phyloP scores from a whole-genome alignment of 2,888 invertebrate species.

The Balanococcus diminutus region DNA sequence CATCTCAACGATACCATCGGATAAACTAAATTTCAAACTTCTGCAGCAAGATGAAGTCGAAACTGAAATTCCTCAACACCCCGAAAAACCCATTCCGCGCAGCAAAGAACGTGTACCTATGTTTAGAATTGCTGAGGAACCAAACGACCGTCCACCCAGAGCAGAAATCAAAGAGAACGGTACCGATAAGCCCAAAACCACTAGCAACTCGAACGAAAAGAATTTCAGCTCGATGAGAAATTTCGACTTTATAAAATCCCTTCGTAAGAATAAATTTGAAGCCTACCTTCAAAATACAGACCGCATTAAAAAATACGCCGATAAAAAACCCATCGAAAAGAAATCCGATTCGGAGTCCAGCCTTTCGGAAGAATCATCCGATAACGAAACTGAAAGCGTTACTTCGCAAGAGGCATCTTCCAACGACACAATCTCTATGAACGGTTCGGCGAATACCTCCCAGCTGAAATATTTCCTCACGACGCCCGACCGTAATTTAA shows the following conservation, averaged over 20 bases:
- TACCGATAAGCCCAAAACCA: neutral
- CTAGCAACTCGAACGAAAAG: neutral
- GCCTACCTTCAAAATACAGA: neutral
- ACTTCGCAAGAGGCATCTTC: neutral
- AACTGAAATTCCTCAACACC: neutral
- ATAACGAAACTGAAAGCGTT: neutral
- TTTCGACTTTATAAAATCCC: neutral
- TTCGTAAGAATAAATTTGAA: neutral
- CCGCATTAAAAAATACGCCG: neutral
- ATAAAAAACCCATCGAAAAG: no score
- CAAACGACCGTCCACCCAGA: neutral
- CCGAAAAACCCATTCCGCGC: neutral
- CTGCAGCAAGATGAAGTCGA: neutral
- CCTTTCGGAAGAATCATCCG: neutral
- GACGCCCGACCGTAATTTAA: neutral
- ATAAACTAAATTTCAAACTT: conserved; percentile 43
- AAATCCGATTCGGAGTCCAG: neutral
- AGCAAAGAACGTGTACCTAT: neutral
- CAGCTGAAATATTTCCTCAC: conserved; percentile 12
- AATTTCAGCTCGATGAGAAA: neutral
- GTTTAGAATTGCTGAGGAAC: neutral
- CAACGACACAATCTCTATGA: neutral
- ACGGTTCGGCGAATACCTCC: neutral
- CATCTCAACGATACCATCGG: conserved; percentile 38
- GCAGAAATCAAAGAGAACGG: neutral